A percentile compares a stretch with the other conserved stretches of the same genome.
phyloP scores from a whole-genome alignment of 2,888 invertebrate genomes.

The Listrodromus nycthemerus region DNA sequence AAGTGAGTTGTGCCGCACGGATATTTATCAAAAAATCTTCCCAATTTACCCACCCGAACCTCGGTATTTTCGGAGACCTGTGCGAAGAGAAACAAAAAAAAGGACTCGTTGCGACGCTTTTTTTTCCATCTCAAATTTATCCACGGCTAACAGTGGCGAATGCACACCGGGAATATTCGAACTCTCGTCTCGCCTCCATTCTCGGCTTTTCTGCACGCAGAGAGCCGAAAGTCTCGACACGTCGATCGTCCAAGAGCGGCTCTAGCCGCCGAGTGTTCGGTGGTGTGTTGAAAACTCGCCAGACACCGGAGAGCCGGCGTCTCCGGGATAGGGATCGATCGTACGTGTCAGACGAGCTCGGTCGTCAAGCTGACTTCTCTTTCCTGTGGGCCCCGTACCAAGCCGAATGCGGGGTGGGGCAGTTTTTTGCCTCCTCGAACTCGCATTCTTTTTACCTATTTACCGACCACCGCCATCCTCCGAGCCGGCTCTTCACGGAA shows the following conservation, averaged over 20 bases:
- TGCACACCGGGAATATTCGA: not conserved
- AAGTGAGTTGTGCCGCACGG: slow-evolving; percentile 91
- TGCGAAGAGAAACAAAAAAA: slow-evolving; percentile 15
- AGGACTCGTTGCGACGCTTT: not conserved
- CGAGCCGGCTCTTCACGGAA: slow-evolving; percentile 48
- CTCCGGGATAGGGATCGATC: slow-evolving; percentile 76
- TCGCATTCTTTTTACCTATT: slow-evolving; percentile 67
- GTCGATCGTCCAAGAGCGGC: slow-evolving; percentile 14
- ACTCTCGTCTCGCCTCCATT: slow-evolving; percentile 4
- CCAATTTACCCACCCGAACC: slow-evolving; percentile 1
- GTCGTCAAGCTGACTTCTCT: slow-evolving; percentile 77
- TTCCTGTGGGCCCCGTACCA: slow-evolving; percentile 23
- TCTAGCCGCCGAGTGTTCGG: slow-evolving; percentile 3
- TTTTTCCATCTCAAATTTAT: not conserved
- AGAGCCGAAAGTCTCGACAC: slow-evolving; percentile 3
- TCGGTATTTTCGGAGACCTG: not conserved
- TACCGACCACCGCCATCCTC: slow-evolving; percentile 57
- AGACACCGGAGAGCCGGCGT: slow-evolving; percentile 66
- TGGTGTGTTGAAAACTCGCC: slow-evolving; percentile 16
- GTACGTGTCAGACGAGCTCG: slow-evolving; percentile 77
- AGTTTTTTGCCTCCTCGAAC: slow-evolving; percentile 33
- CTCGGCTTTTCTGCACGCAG: not conserved
- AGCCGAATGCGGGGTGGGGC: slow-evolving; percentile 55
- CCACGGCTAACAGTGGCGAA: not conserved
- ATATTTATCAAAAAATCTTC: slow-evolving; percentile 11